Evolutionary conservation across 2,113 vertebrate species (phyloP), one percentile per base, ranked within the genome.

Genomic region (Theristicus caerulescens): DNA sequence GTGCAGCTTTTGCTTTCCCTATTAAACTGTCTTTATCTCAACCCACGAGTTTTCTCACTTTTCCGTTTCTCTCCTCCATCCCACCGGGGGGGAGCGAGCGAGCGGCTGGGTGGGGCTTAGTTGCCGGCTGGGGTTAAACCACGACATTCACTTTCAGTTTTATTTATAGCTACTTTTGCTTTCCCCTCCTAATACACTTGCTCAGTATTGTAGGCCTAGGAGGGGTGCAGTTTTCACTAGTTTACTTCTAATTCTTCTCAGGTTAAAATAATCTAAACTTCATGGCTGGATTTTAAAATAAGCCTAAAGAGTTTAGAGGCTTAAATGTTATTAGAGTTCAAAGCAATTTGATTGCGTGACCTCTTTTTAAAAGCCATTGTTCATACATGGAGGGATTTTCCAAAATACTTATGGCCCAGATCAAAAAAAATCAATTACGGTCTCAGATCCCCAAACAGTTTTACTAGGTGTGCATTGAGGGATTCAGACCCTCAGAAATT

Each of bases 241-340:
- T 91, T 96, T 94, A 90, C 70, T 72, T 96, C 73, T 81, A 87
- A 21, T 93, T 94, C 67, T 90, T 90, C 77, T 84, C 82, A 89
- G 66, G 77, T 87, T 96, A 94, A 94, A 93, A 83, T 91, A 96
- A 94, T 82, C 78, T 87, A 70, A 96, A 94, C 90, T 96, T 93
- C 87, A 91, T 86, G 93, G 71, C 36, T 89, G 83, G 81, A 61
- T 94, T 94, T 95, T 86, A 81, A 94, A 96, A 89, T 86, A 89
- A 97, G 66, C 95, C 91, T 92, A 42, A 93, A 91, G 93, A 84
- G 83, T 93, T 94, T 67, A 92, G 88, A 85, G 69, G 83, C 86
- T 95, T 95, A 94, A 91, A 94, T 61, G 47, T 71, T 71, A 84
- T 57, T 85, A 79, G 52, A 95, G 86, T 91, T 95, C 93, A 95